Evolutionary conservation across 2,113 vertebrate genomes (phyloP).

Genomic region (Zosterops hypoxanthus): DNA sequence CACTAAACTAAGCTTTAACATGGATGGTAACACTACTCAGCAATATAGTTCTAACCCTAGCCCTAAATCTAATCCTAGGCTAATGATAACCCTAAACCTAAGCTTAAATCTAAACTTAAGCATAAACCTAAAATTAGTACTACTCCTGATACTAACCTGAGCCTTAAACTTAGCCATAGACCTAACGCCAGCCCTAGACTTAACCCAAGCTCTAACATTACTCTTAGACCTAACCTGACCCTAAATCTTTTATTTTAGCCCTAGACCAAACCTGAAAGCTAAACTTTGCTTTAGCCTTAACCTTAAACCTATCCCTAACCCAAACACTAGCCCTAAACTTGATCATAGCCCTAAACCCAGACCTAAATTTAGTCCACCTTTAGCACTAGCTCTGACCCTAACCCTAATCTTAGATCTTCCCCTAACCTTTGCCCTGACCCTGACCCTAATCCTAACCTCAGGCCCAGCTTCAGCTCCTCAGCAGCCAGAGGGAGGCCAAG

Average conservation of each 20-base stretch:
- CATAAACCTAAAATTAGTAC: background rate
- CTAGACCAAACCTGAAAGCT: background rate
- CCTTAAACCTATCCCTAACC: background rate
- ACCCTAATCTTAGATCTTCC: no score
- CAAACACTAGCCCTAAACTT: background rate
- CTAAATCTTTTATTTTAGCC: background rate
- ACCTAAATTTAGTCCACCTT: background rate
- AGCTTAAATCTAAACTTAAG: background rate
- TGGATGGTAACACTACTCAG: background rate
- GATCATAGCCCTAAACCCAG: background rate
- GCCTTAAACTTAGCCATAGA: background rate
- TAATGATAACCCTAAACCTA: accelerated
- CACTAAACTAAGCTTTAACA: background rate
- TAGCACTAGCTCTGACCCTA: background rate
- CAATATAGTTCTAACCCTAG: background rate
- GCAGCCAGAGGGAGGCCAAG: background rate
- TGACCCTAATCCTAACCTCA: background rate
- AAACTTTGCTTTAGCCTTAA: background rate
- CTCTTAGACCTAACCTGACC: no score
- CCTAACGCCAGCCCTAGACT: accelerated
- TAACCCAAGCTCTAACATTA: background rate
- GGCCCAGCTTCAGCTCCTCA: background rate
- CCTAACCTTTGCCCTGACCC: background rate
- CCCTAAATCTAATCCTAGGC: background rate
- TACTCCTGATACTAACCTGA: background rate